Percentiles rank a stretch among this genome's conserved stretches.
Conservation (phyloP, 2,797 vertebrate genomes). For the Propithecus perrieri region DNA sequence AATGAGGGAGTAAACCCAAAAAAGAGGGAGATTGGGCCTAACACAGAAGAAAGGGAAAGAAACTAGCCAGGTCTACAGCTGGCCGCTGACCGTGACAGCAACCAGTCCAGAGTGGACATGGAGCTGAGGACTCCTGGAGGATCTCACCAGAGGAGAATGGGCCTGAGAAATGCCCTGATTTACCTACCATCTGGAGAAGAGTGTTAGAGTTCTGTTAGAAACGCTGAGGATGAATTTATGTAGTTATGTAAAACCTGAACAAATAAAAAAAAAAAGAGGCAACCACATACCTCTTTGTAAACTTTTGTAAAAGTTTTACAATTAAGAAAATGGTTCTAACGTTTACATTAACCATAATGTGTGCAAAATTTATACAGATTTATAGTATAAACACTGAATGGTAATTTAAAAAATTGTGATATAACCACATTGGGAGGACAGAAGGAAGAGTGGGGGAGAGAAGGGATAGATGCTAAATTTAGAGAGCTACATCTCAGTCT, state of each 20-base stretch:
- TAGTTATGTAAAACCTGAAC: neutral
- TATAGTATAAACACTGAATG: neutral
- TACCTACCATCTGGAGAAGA: neutral
- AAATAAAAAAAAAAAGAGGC: neutral
- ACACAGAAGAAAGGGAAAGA: neutral
- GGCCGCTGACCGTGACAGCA: neutral
- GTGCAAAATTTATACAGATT: neutral
- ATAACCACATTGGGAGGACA: neutral
- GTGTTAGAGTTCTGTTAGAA: neutral
- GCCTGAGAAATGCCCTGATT: neutral
- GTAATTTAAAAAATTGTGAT: neutral
- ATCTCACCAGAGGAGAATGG: no score
- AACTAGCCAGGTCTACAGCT: neutral
- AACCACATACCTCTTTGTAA: neutral
- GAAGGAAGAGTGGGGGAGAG: no score
- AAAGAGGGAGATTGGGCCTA: neutral
- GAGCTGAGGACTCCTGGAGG: neutral
- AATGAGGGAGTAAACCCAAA: neutral
- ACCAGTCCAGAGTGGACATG: rapidly evolving
- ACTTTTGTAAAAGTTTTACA: neutral
- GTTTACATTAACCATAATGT: neutral
- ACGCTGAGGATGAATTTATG: neutral
- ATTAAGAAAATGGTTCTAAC: neutral
- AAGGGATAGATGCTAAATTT: neutral
- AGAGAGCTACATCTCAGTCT: neutral